Percentiles rank a stretch among this genome's conserved stretches.
Evolutionary conservation across 2,888 invertebrate species (phyloP).

Genomic region (Drosophila atripex): DNA sequence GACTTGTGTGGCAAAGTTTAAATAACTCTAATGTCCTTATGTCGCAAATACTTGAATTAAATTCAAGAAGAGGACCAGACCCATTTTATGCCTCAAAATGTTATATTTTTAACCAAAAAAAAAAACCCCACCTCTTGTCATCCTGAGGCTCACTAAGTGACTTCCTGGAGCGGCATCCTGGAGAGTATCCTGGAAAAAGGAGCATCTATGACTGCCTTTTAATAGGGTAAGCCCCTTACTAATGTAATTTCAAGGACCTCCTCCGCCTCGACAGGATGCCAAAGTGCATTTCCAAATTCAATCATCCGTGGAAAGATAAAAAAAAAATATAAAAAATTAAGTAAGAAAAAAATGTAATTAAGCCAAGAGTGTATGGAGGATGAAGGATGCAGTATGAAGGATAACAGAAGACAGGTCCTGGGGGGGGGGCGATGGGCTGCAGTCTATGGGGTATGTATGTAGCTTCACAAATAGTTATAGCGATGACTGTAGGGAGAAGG

Average conservation of each 20-base stretch:
- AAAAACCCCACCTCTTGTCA: too few species aligned
- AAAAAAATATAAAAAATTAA: not conserved
- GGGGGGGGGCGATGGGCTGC: not conserved
- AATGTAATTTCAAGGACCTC: slow-evolving; percentile 60
- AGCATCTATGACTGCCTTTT: slow-evolving; percentile 48
- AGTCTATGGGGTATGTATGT: too few species aligned
- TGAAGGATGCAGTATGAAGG: slow-evolving; percentile 9
- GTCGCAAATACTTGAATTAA: not conserved
- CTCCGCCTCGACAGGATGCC: slow-evolving; percentile 6
- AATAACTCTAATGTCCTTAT: not conserved
- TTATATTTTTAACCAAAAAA: too few species aligned
- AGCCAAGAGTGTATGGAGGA: slow-evolving; percentile 14
- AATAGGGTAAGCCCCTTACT: slow-evolving; percentile 62
- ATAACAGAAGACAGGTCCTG: not conserved
- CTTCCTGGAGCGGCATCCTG: too few species aligned
- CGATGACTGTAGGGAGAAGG: not conserved
- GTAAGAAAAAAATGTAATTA: slow-evolving; percentile 62
- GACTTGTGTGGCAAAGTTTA: not conserved
- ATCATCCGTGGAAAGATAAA: slow-evolving; percentile 60
- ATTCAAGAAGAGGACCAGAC: not conserved
- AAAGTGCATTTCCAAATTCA: slow-evolving; percentile 64
- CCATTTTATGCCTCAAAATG: not conserved
- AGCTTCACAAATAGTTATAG: slow-evolving; percentile 1
- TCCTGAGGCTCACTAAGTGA: too few species aligned
- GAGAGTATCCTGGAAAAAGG: not conserved